These are phyloP conservation scores for Podarcis lilfordi DNA, from an alignment of 2,797 vertebrate species.

Conservation along the genomic window DNA sequence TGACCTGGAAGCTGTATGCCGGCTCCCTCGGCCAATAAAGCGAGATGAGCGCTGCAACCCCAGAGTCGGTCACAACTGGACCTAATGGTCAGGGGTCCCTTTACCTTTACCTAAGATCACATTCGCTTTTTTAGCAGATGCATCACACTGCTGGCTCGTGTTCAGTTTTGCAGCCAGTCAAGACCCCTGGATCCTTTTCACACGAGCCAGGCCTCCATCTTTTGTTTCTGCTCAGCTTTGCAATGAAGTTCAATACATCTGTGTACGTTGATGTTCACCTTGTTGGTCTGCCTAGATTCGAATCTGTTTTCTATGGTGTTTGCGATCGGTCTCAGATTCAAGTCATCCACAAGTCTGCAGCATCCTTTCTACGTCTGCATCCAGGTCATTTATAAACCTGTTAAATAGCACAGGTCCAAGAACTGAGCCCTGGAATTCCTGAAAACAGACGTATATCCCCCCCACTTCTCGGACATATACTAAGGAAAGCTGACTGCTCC, in stretches of 20 bases:
- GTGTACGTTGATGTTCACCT: not conserved
- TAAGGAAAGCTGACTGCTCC: not conserved
- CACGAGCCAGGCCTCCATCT: too few relatives aligned
- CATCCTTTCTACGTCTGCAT: not conserved
- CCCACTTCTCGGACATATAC: not conserved
- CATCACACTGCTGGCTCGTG: too few relatives aligned
- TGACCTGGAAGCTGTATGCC: too few relatives aligned
- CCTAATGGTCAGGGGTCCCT: too few relatives aligned
- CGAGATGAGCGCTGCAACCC: too few relatives aligned
- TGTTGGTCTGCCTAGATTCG: not conserved
- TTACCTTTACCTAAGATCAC: too few relatives aligned
- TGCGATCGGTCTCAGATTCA: not conserved
- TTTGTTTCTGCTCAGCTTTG: not conserved
- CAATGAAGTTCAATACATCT: not conserved
- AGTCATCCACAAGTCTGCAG: not conserved
- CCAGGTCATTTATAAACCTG: not conserved
- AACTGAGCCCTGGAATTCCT: not conserved
- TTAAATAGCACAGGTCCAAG: not conserved
- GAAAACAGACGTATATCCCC: not conserved
- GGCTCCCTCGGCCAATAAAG: too few relatives aligned
- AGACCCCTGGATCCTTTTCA: not conserved
- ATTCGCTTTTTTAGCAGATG: too few relatives aligned
- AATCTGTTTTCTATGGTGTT: not conserved
- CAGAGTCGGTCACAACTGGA: too few relatives aligned
- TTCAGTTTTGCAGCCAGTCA: too few relatives aligned